Base-by-base conservation (phyloP, 2,113 vertebrate species). In the Sinocyclocheilus anophthalmus region DNA sequence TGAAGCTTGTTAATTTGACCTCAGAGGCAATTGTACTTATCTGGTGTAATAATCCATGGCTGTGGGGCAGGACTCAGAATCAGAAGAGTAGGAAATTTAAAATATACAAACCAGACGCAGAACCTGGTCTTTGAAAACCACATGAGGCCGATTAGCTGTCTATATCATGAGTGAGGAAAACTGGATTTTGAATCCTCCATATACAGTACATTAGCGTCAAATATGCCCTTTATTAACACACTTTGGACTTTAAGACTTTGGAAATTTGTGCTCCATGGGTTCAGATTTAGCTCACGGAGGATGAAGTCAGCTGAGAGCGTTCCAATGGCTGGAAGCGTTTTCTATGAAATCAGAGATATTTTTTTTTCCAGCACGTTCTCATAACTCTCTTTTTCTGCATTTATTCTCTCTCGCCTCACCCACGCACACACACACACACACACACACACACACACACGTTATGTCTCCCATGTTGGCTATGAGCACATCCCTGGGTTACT, bases 271-370 rank as follows among this genome's bases (percentile, higher is more conserved):
- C 92, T 90, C 87, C 84, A 84, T 88, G 88, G 89, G 88, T 90
- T 89, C 84, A 90, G 88, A 84, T 87, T 85, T 79, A 76, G 84
- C 86, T 84, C 84, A 83, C 83, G 73, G 39, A 86, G 84, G 88
- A 90, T 93, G 91, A 93, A 92, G 92, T 94, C 93, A 94, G 90
- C 89, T 86, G 89, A 89, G 85, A 92, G 81, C 90, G 86, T 91
- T 94, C 87, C 94, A 94, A 88, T 87, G 91, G 92, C 92, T 93
- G 92, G 91, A 92, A 91, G 92, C 89, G 85, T 93, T 86, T 72
- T 69, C 84, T 88, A 63, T 88, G 92, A 90, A 93, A 93, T 81
- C 22, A 53, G 76, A 89, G 91, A 92, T 90, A 88, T 82, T 88
- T 85, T 93, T 93, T 93, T 93, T 93, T 93, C 91, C 92, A 93